Base-by-base conservation (phyloP, 2,113 vertebrate genomes). In the Trachemys scripta region DNA sequence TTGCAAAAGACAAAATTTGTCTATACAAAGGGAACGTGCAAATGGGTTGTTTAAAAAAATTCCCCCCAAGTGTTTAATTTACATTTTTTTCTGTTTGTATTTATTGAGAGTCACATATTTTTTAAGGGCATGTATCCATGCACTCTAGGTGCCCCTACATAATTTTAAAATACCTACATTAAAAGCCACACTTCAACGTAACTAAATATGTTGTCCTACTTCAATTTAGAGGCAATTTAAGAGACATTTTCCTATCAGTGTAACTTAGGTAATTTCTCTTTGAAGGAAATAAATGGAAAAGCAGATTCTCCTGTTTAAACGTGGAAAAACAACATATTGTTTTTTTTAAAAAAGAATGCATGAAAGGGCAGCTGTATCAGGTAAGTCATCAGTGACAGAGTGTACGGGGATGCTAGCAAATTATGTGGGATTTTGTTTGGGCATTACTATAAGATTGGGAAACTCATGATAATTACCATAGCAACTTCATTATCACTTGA, bases 241-340 rank as follows among this genome's bases (percentile, higher is more conserved):
- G 50, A 2, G 0, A 11, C 42, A 35, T 13, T 82, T 57, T 81
- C 50, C 49, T 85, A 72, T 38, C n/a, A 31, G 78, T 51, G 87
- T 49, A 87, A 82, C 27, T n/a, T 85, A 90, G 29, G 53, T 80
- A 10, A 59, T 96, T 90, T 85, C 90, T 85, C 80, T 51, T 10
- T 0, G 4, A 78, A 78, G 25, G 25, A 92, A 65, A 51, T 8
- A 85, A 94, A 92, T 53, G 22, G 84, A 85, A 54, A 50, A 93
- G 83, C 85, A 5, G 35, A 65, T 84, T 94, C 95, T 87, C 83
- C 93, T 86, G 80, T 84, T 78, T 82, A 35, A 89, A 78, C 89
- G 72, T 65, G 85, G 8, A 72, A 24, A 47, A 91, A 89, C 1
- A 1, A 79, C 54, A 22, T 5, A 6, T 83, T 4, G 24, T 8